A percentile compares a stretch with the other conserved stretches of the same genome.
Conservation (phyloP, 2,113 vertebrate species). For the Pleuronectes platessa region DNA sequence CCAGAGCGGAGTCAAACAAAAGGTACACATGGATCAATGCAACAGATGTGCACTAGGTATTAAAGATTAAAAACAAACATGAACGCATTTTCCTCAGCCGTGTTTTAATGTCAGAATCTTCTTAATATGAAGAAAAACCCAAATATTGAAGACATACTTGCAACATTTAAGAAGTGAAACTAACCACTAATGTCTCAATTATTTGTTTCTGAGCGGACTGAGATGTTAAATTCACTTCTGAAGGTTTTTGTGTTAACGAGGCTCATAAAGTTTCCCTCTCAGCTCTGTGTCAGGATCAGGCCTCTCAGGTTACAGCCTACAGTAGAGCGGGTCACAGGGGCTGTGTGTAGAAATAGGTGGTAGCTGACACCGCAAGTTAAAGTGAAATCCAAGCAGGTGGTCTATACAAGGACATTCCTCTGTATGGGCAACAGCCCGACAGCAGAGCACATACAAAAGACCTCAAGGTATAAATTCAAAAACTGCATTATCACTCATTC, state of each 20-base stretch:
- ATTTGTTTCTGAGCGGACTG: background rate
- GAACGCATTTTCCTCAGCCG: background rate
- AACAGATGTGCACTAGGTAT: background rate
- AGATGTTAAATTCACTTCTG: slow-evolving; percentile 24
- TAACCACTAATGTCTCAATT: background rate
- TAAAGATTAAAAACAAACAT: background rate
- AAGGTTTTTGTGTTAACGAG: slow-evolving; percentile 59
- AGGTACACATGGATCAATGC: background rate
- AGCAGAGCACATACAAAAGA: background rate
- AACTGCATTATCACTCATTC: too few relatives aligned
- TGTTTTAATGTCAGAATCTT: background rate
- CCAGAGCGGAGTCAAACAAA: background rate
- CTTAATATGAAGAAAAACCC: background rate
- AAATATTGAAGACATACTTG: background rate
- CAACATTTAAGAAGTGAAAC: background rate
- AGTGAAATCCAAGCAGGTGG: slow-evolving; percentile 65
- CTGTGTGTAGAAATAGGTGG: slow-evolving; percentile 56
- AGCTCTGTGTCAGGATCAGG: slow-evolving; percentile 24
- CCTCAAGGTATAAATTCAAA: background rate
- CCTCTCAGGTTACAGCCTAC: slow-evolving; percentile 68
- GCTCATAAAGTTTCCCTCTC: slow-evolving; percentile 45
- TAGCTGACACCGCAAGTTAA: slow-evolving; percentile 64
- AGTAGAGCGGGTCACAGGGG: slow-evolving; percentile 46
- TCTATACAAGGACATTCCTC: slow-evolving; percentile 36
- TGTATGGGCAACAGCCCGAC: background rate